Evolutionary conservation across 2,113 vertebrate genomes (phyloP).

Genomic region (Pterocles orientalis): DNA sequence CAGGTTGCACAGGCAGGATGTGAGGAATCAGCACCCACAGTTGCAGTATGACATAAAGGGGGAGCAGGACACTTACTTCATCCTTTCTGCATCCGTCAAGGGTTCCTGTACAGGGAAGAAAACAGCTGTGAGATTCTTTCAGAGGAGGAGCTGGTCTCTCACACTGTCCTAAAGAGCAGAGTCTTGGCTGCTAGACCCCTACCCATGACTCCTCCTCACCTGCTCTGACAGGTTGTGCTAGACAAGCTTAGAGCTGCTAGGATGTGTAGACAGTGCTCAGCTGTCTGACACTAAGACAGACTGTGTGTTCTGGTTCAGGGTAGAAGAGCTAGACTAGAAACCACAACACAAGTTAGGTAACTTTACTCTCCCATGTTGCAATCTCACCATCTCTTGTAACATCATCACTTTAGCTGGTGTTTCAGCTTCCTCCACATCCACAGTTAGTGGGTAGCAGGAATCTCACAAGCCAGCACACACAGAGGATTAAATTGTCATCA

Average conservation of each 20-base stretch:
- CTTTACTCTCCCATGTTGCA: not conserved
- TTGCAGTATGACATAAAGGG: not conserved
- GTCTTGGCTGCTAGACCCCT: not conserved
- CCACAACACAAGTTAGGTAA: not conserved
- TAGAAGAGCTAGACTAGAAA: not conserved
- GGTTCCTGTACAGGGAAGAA: slow-evolving; percentile 81
- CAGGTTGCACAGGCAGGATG: not conserved
- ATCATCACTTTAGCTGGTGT: not conserved
- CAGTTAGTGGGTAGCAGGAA: not conserved
- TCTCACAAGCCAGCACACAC: not conserved
- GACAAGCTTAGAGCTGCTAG: not conserved
- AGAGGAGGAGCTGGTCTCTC: not conserved
- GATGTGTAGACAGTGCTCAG: not conserved
- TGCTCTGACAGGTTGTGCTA: not conserved
- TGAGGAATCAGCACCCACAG: not conserved
- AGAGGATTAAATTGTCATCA: not conserved
- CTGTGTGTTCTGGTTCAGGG: not conserved
- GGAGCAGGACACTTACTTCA: slow-evolving; percentile 85
- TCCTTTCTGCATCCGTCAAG: slow-evolving; percentile 87
- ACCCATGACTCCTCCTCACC: not conserved
- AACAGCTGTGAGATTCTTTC: slow-evolving; percentile 49
- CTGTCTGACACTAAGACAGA: not conserved
- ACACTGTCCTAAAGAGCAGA: not conserved
- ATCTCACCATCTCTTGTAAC: not conserved
- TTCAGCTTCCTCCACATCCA: not conserved